phyloP scores from a whole-genome alignment of 2,797 vertebrate genomes.

The Kryptolebias ocellatus region DNA sequence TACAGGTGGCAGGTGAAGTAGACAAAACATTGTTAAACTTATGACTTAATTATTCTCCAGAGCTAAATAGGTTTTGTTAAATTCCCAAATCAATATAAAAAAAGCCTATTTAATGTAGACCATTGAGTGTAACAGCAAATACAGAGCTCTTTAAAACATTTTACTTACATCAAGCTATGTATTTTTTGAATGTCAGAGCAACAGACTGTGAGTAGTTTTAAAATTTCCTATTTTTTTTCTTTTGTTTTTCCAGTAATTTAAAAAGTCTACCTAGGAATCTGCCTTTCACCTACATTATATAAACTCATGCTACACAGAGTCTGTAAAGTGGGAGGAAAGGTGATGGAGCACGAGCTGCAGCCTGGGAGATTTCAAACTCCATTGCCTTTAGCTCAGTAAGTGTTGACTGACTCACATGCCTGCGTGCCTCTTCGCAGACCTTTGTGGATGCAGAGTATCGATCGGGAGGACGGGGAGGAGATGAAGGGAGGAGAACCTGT shows the following conservation, averaged over 20 bases:
- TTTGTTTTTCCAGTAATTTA: conserved; percentile 6
- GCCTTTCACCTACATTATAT: conserved; percentile 36
- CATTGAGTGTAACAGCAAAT: no score
- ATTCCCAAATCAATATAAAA: no score
- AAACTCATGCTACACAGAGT: conserved; percentile 22
- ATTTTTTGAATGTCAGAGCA: neutral
- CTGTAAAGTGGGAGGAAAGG: conserved; percentile 51
- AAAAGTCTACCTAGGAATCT: conserved; percentile 15
- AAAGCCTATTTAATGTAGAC: no score
- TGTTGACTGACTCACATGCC: conserved; percentile 78
- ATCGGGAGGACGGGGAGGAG: conserved; percentile 78
- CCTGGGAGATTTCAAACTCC: conserved; percentile 65
- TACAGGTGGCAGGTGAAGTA: conserved; percentile 9
- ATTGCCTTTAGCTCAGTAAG: conserved; percentile 60
- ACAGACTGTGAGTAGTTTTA: neutral
- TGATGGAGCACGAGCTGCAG: conserved; percentile 41
- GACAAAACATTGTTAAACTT: neutral
- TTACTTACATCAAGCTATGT: neutral
- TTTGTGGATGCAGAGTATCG: conserved; percentile 89
- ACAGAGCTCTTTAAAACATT: no score
- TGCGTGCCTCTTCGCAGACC: conserved; percentile 81
- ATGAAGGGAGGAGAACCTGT: conserved; percentile 81
- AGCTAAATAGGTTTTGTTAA: no score
- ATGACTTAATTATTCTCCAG: neutral
- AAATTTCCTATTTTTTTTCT: no score